Base-by-base conservation (phyloP, 2,113 vertebrate species). In the Gobius niger region DNA sequence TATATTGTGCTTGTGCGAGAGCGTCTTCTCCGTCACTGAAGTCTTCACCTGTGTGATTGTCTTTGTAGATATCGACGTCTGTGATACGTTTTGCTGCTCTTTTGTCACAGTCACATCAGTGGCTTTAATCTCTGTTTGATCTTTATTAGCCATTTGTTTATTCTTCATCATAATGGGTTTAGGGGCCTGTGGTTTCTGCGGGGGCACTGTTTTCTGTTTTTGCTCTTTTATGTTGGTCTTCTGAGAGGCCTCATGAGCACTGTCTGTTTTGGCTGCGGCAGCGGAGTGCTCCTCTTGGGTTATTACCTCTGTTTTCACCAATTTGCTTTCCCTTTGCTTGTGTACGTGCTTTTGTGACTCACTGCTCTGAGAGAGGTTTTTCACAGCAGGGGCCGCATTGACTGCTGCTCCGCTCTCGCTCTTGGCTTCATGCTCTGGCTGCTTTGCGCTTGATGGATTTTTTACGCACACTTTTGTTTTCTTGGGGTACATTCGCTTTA, bases 391-490 rank as follows among this genome's bases (percentile, higher is more conserved):
- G 50, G 83, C 77, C 53, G 74, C 73, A 85, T 77, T 71, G 75
- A 63, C 81, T 83, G 78, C 72, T 4, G 68, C 81, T 57, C 24
- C 54, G 24, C 76, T 82, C 69, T 90, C 88, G 52, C 64, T 80
- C 75, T 82, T 84, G 11, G 66, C 77, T 61, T 75, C 87, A 56
- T 81, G 81, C 34, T 81, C 71, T 14, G 68, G 89, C 72, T 90
- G 78, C 40, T 92, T 88, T 70, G 80, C 65, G 67, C 50, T 75
- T 76, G 73, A 79, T 77, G 87, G 79, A 82, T 89, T 86, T 81
- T 88, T 90, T 70, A 86, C 78, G 3, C 90, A 71, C 41, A 34
- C 88, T 77, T 91, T 94, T 47, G 81, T 82, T 77, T 89, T 94
- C 88, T 91, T 93, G 52, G 84, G 76, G 70, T 92, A 82, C 42